phyloP scores from a whole-genome alignment of 2,797 vertebrate species.

The Pelobates cultripes region DNA sequence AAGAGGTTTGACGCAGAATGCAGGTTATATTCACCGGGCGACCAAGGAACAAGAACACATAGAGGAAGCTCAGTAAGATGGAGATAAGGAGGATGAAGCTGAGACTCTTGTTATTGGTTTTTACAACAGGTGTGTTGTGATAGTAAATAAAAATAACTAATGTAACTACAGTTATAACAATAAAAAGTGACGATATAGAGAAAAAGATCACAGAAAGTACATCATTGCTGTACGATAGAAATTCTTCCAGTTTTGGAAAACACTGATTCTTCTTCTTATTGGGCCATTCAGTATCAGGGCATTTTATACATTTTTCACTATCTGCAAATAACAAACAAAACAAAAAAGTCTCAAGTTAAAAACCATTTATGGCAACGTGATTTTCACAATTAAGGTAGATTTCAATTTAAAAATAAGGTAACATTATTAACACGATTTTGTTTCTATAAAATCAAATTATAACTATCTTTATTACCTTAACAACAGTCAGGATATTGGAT shows the following conservation, averaged over 20 bases:
- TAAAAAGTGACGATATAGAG: background rate
- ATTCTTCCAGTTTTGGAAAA: background rate
- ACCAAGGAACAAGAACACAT: constrained; percentile 18
- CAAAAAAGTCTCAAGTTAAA: too few species aligned
- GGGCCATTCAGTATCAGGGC: background rate
- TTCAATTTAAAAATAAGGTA: too few species aligned
- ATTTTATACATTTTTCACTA: background rate
- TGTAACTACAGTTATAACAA: background rate
- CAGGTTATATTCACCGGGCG: constrained; percentile 16
- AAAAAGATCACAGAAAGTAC: background rate
- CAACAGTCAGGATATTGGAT: too few species aligned
- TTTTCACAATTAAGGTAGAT: too few species aligned
- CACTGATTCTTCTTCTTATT: background rate
- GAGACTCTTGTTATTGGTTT: background rate
- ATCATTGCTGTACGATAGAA: background rate
- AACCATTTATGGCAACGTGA: too few species aligned
- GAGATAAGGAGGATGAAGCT: constrained; percentile 9
- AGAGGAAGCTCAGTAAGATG: constrained; percentile 20
- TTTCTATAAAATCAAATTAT: too few species aligned
- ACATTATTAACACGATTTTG: too few species aligned
- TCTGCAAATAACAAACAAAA: background rate
- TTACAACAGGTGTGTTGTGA: background rate
- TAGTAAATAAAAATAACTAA: background rate
- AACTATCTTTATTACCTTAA: too few species aligned
- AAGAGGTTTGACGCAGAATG: background rate